A percentile compares a stretch with the other conserved stretches of the same genome.
These are phyloP conservation scores for Pipra filicauda DNA, from an alignment of 2,113 vertebrate species.

Conservation along the genomic window DNA sequence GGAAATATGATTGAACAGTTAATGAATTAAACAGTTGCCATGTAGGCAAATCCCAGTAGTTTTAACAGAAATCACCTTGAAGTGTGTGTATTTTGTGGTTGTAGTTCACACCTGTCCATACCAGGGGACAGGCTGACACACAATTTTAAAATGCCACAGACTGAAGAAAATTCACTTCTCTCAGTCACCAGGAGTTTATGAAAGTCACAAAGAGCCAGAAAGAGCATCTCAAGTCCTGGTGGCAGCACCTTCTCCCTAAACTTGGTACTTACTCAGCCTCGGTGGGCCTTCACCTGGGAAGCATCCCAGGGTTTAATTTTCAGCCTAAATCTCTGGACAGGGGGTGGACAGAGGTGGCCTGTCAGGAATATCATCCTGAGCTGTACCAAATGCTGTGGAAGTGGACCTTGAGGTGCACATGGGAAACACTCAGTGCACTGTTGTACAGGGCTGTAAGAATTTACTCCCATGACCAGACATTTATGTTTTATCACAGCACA, in stretches of 20 bases:
- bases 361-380: background rate
- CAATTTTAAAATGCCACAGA: background rate
- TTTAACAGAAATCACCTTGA: background rate
- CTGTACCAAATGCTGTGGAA: background rate
- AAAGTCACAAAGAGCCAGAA: background rate
- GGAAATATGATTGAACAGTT: background rate
- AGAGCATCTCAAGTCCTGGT: background rate
- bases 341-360: background rate
- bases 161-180: background rate
- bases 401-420: background rate
- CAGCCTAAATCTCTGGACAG: background rate
- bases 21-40: slow-evolving; percentile 26
- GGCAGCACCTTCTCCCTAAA: background rate
- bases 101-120: background rate
- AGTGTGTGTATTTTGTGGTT: background rate
- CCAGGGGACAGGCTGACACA: background rate
- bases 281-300: background rate
- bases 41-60: background rate
- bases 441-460: accelerated
- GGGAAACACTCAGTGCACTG: accelerated
- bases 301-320: background rate
- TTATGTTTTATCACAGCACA: background rate
- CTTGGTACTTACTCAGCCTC: accelerated
- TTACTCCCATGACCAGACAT: background rate
- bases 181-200: background rate